Conservation (phyloP, 64 coral and sea anemone genomes). For the Hydrozoanthus tunicans region DNA sequence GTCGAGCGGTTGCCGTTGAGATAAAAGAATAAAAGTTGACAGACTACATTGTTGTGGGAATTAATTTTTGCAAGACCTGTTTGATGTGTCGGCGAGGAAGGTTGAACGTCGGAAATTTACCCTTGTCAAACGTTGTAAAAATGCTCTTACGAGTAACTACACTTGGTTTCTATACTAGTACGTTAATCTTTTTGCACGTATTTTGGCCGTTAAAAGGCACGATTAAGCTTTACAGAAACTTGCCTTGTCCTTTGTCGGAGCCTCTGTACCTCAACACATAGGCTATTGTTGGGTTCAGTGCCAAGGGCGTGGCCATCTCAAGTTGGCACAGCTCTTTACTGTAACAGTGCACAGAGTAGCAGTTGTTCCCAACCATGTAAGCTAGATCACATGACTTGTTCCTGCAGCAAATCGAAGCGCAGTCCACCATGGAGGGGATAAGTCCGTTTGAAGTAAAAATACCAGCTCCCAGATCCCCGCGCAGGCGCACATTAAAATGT, state of each 20-base stretch:
- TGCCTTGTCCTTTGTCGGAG: constrained; percentile 49
- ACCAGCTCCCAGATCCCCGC: constrained; percentile 78
- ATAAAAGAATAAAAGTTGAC: too few species aligned
- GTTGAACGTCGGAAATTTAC: too few species aligned
- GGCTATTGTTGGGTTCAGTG: constrained; percentile 71
- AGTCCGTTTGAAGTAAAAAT: constrained; percentile 69
- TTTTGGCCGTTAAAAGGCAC: not conserved
- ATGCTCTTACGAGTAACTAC: too few species aligned
- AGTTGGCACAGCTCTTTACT: constrained; percentile 70
- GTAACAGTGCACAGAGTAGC: constrained; percentile 85
- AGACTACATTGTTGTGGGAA: too few species aligned
- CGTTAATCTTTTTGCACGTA: not conserved
- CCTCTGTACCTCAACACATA: constrained; percentile 66
- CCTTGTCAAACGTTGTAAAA: too few species aligned
- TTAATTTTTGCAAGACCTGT: too few species aligned
- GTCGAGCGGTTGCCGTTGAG: too few species aligned
- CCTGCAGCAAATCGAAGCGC: constrained; percentile 74
- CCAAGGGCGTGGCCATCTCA: constrained; percentile 64
- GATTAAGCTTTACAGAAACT: not conserved
- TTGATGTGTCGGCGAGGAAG: too few species aligned
- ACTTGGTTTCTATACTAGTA: not conserved
- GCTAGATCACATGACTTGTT: constrained; percentile 88
- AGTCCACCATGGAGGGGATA: constrained; percentile 65
- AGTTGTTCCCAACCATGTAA: constrained; percentile 76
- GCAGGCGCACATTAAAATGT: constrained; percentile 69